These are phyloP conservation scores for Trichopoda pennipes DNA, from an alignment of 2,888 invertebrate species.

Conservation along the genomic window DNA sequence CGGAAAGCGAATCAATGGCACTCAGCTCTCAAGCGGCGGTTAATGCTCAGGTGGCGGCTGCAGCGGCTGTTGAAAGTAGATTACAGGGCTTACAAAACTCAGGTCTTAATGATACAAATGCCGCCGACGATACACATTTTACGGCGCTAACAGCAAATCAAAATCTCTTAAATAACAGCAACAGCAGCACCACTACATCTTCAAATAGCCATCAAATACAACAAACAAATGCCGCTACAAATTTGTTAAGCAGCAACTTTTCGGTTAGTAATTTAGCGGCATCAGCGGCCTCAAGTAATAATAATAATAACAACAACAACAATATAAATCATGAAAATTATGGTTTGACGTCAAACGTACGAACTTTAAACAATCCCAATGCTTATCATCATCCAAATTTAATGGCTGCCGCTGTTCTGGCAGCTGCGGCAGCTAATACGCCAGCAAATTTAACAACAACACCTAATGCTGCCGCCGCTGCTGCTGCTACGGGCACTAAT, in stretches of 20 bases:
- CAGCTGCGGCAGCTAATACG: slow-evolving; percentile 73
- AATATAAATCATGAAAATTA: slow-evolving; percentile 67
- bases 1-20: slow-evolving; percentile 84
- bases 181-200: slow-evolving; percentile 37
- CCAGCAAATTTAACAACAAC: no score
- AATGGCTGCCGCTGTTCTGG: slow-evolving; percentile 78
- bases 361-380: slow-evolving; percentile 65
- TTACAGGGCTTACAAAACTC: slow-evolving; percentile 71
- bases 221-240: slow-evolving; percentile 58
- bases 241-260: slow-evolving; percentile 78
- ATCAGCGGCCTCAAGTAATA: slow-evolving; percentile 69
- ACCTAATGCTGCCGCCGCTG: slow-evolving; percentile 55
- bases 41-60: no score
- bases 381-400: slow-evolving; percentile 80
- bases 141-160: slow-evolving; percentile 26
- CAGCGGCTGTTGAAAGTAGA: slow-evolving; percentile 72
- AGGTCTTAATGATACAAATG: slow-evolving; percentile 26
- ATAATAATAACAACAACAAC: slow-evolving; percentile 32
- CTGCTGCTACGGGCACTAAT: slow-evolving; percentile 40
- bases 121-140: slow-evolving; percentile 38
- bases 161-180: slow-evolving; percentile 38
- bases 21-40: no score
- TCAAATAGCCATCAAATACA: slow-evolving; percentile 39
- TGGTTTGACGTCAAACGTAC: slow-evolving; percentile 38
- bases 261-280: slow-evolving; percentile 81